Percentiles rank a stretch among this genome's conserved stretches.
Conservation (phyloP, 2,797 vertebrate genomes). For the Benthosema pterotum region DNA sequence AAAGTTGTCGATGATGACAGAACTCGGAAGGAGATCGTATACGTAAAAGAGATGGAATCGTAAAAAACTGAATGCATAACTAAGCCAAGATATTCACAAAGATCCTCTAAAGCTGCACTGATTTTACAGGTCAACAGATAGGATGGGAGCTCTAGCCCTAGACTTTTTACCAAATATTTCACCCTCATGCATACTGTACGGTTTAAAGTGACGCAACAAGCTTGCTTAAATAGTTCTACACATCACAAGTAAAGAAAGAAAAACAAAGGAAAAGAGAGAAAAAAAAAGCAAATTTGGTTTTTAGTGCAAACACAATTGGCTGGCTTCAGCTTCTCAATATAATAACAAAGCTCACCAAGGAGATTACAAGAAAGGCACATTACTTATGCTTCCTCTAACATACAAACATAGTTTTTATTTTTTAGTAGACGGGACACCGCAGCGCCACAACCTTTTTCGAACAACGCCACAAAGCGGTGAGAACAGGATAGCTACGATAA, state of each 20-base stretch:
- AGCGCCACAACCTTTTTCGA: constrained; percentile 73
- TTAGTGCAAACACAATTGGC: constrained; percentile 90
- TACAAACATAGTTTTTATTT: constrained; percentile 77
- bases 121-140: constrained; percentile 81
- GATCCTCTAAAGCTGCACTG: constrained; percentile 83
- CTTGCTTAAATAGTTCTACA: constrained; percentile 87
- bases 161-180: constrained; percentile 77
- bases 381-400: constrained; percentile 89
- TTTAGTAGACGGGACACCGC: constrained; percentile 76
- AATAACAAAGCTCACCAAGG: constrained; percentile 87
- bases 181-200: constrained; percentile 88
- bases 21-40: constrained; percentile 58
- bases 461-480: constrained; percentile 83
- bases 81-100: constrained; percentile 81
- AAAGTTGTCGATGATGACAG: constrained; percentile 65
- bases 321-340: constrained; percentile 87
- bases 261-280: constrained; percentile 51
- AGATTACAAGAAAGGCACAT: constrained; percentile 89
- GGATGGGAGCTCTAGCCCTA: constrained; percentile 84
- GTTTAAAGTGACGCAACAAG: constrained; percentile 87
- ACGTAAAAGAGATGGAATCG: constrained; percentile 73
- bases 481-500: constrained; percentile 80
- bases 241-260: constrained; percentile 69
- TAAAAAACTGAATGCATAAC: constrained; percentile 72
- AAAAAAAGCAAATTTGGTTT: constrained; percentile 83